Evolutionary conservation across 1,140 invertebrate species (phyloP).

Genomic region (Lamellibrachia luymesi): DNA sequence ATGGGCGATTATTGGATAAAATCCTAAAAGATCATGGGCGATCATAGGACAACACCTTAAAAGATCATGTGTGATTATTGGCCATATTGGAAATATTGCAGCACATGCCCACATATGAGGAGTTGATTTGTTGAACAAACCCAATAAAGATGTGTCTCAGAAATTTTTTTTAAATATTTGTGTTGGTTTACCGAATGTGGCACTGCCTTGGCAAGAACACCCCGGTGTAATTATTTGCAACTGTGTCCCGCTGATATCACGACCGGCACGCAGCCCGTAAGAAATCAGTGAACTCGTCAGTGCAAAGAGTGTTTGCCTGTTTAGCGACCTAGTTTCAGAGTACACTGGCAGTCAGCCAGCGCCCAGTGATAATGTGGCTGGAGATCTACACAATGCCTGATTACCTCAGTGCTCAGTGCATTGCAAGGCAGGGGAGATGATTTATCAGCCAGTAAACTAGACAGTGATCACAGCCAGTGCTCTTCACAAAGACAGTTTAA

Average conservation of each 20-base stretch:
- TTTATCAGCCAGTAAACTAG: background rate
- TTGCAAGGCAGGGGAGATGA: background rate
- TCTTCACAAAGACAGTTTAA: background rate
- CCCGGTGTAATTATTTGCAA: background rate
- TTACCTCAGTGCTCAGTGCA: background rate
- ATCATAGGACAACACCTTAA: too few relatives aligned
- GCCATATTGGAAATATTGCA: background rate
- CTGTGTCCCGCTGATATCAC: background rate
- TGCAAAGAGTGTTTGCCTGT: background rate
- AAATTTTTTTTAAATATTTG: background rate
- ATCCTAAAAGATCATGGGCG: too few relatives aligned
- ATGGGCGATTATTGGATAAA: too few relatives aligned
- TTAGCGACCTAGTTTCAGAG: background rate
- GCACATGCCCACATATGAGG: background rate
- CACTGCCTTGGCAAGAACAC: background rate
- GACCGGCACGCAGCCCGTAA: background rate
- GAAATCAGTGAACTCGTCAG: background rate
- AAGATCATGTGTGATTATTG: background rate
- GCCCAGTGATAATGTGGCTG: background rate
- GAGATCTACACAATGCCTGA: too few relatives aligned
- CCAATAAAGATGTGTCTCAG: too few relatives aligned
- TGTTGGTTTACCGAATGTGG: background rate
- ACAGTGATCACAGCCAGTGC: background rate
- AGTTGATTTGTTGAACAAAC: background rate
- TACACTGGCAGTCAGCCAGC: background rate